Evolutionary conservation across 2,113 vertebrate genomes (phyloP).

Genomic region (Pardalotus punctatus): DNA sequence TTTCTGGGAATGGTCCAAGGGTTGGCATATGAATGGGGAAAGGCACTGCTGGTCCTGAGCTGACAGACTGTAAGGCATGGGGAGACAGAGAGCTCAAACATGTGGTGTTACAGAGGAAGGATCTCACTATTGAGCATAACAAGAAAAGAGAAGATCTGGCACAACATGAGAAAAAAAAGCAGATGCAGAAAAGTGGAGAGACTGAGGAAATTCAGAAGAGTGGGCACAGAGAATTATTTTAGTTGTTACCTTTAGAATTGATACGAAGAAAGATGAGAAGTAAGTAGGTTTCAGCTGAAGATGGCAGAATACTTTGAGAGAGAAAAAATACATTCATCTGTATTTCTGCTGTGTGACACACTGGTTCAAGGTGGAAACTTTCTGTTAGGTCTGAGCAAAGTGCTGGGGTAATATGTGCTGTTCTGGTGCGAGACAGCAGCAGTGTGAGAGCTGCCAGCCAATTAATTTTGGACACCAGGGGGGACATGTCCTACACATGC

Average conservation of each 20-base stretch:
- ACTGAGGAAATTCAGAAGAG: background rate
- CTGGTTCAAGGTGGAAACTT: background rate
- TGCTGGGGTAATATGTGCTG: background rate
- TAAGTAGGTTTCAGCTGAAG: background rate
- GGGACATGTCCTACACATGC: background rate
- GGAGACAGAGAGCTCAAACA: background rate
- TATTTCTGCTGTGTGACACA: background rate
- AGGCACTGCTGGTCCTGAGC: background rate
- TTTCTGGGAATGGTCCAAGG: background rate
- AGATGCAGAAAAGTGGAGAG: background rate
- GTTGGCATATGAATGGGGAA: background rate
- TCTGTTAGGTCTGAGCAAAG: background rate
- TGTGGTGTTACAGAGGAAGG: background rate
- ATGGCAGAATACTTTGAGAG: background rate
- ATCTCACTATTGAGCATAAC: background rate
- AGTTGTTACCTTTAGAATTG: background rate
- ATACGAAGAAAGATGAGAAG: background rate
- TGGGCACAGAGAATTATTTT: constrained; percentile 1
- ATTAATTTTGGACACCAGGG: background rate
- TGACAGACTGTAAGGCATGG: background rate
- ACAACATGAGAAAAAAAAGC: background rate
- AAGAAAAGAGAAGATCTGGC: background rate
- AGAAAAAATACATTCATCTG: background rate
- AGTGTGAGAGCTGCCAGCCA: background rate
- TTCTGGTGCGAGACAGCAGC: background rate